Conservation (phyloP, 2,113 vertebrate genomes). For the Fulica atra region DNA sequence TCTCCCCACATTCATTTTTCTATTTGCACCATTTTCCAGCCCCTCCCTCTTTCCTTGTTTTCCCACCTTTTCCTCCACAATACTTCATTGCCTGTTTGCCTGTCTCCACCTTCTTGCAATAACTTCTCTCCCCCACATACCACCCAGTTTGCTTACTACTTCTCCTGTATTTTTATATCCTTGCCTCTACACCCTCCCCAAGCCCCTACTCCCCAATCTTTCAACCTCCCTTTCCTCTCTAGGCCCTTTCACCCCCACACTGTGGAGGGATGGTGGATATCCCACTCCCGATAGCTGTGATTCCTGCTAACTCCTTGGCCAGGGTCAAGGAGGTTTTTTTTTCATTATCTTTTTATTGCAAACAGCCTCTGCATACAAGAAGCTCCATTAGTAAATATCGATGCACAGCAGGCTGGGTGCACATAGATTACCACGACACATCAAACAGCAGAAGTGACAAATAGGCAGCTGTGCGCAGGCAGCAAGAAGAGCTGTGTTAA, state of each 20-base stretch:
- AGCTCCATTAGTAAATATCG: slow-evolving; percentile 70
- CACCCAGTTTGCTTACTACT: background rate
- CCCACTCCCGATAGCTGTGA: background rate
- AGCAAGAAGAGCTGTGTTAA: background rate
- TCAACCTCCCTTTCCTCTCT: background rate
- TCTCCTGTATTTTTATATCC: background rate
- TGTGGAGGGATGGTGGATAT: background rate
- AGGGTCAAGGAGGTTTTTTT: slow-evolving; percentile 59
- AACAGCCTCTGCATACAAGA: slow-evolving; percentile 53
- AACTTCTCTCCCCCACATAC: too few species aligned
- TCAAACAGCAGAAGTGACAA: slow-evolving; percentile 65
- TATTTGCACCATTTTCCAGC: background rate
- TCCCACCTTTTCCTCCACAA: background rate
- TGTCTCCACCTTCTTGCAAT: background rate
- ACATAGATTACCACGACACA: slow-evolving; percentile 34
- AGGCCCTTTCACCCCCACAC: background rate
- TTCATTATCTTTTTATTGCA: slow-evolving; percentile 65
- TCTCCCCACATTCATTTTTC: background rate
- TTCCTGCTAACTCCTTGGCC: slow-evolving; percentile 48
- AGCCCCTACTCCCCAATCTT: background rate
- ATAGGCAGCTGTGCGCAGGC: slow-evolving; percentile 33
- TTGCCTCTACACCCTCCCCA: background rate
- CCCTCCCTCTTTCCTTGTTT: background rate
- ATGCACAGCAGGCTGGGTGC: slow-evolving; percentile 57
- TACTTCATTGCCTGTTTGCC: background rate